Base-by-base conservation (phyloP, 2,888 invertebrate species). In the Oxyteleia sp. region DNA sequence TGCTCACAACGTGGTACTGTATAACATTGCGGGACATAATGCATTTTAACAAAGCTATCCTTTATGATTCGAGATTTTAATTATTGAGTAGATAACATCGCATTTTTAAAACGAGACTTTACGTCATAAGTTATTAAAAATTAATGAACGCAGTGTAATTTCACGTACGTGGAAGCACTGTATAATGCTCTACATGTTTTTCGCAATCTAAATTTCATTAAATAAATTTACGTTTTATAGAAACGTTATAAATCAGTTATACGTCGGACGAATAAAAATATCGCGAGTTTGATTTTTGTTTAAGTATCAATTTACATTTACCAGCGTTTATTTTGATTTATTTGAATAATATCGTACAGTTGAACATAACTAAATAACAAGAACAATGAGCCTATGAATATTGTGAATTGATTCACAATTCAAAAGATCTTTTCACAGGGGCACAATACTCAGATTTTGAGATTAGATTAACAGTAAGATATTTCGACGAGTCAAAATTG, bases 61-160 rank as follows among this genome's bases (percentile, higher is more conserved):
- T 66, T 75, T 64, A 55, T 64, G 66, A 76, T 63, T 76, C 53
- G 43, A 59, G 75, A 66, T 66, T 76, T 59, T 76, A 76, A 76
- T 66, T 66, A 64, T 66, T 75, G 38, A 75, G 47, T 32, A 45
- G 75, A 75, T 75, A 75, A n/a, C 4, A 75, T 75, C 75, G 38
- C 45, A 55, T 66, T 57, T 75, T 66, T 38, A 64, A 45, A 72
- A 35, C 59, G 26, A 66, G 15, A 8, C 32, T 53, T 76, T 57
- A 43, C 55, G 43, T 51, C 43, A 57, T 57, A 75, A 55, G n/a
- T 47, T 66, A 66, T 66, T 66, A 59, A 57, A 59, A 66, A 59
- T 66, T 59, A 66, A 76, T 76, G 49, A 57, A 49, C 3, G 43
- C 43, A 1, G 5, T 18, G 49, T 41, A 41, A 32, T 63, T 41